Conservation (phyloP, 92 coral and sea anemone species). For the Micromussa lordhowensis region DNA sequence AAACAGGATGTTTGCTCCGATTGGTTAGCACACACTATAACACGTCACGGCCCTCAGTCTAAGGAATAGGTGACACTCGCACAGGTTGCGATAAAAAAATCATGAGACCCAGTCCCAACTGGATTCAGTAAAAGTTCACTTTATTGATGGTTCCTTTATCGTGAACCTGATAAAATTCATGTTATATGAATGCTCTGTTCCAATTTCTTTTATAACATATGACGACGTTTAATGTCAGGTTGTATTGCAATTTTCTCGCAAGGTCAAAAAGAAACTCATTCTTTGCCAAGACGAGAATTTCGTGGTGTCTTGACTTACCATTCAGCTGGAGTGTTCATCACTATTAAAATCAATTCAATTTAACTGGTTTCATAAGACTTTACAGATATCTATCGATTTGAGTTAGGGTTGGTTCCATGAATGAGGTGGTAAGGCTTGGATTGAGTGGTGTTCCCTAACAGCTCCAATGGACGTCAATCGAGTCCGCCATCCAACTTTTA, state of each 20-base stretch:
- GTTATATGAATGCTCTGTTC: no score
- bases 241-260: no score
- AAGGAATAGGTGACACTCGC: no score
- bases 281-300: not conserved
- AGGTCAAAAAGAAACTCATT: not conserved
- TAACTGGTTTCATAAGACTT: not conserved
- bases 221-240: no score
- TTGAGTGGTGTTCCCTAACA: not conserved
- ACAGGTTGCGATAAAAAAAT: no score
- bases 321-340: not conserved
- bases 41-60: no score
- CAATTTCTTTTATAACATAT: not conserved
- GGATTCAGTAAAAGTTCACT: no score
- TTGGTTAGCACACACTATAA: not conserved
- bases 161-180: no score
- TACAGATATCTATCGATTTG: no score
- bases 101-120: no score
- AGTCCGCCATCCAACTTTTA: not conserved
- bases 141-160: no score
- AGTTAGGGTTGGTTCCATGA: not conserved
- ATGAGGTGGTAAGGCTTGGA: not conserved
- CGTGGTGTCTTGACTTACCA: not conserved
- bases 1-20: not conserved
- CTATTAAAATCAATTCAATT: not conserved
- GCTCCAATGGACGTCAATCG: not conserved